These are phyloP conservation scores for Chromoteleia sp. DNA, from an alignment of 2,888 invertebrate genomes.

Conservation along the genomic window DNA sequence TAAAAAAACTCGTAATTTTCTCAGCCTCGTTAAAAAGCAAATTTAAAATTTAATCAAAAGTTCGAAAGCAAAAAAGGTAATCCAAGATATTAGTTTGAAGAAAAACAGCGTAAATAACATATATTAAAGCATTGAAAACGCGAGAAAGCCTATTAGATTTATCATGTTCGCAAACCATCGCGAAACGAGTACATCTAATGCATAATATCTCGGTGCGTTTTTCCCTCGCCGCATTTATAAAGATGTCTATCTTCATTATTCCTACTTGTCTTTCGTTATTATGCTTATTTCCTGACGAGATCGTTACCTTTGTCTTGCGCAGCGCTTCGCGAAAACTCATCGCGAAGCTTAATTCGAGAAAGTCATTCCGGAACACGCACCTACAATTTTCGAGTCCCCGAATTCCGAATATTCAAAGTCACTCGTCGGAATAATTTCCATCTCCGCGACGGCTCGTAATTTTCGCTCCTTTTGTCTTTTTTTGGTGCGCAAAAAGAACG, in stretches of 20 bases:
- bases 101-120: constrained; percentile 1
- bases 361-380: no score
- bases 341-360: not conserved
- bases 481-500: not conserved
- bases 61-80: not conserved
- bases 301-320: constrained; percentile 33
- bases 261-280: constrained; percentile 45
- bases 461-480: constrained; percentile 3
- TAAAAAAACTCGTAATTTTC: no score
- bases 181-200: constrained; percentile 44
- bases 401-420: not conserved
- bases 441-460: not conserved
- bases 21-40: not conserved
- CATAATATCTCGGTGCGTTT: constrained; percentile 23
- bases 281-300: constrained; percentile 33
- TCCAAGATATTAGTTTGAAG: not conserved
- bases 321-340: constrained; percentile 15
- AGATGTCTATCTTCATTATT: constrained; percentile 55
- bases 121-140: constrained; percentile 40
- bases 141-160: constrained; percentile 48
- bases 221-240: constrained; percentile 37
- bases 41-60: not conserved
- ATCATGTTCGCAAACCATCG: constrained; percentile 46
- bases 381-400: not conserved
- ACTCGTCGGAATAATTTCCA: not conserved